These are phyloP conservation scores for Melanotaenia parkinsoni DNA, from an alignment of 2,797 vertebrate genomes.

Conservation along the genomic window DNA sequence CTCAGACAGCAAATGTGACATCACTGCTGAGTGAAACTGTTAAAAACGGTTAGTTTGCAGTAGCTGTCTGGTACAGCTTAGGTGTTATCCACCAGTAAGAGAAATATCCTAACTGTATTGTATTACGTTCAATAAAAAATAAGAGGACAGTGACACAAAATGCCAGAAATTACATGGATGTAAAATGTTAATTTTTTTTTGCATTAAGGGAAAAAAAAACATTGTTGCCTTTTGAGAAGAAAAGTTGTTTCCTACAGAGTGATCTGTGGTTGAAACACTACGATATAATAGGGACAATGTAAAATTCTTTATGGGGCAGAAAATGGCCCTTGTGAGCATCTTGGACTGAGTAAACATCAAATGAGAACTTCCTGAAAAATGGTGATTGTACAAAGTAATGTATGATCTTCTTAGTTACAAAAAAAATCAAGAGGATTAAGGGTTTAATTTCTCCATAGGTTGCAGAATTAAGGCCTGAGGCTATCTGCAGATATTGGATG, in stretches of 20 bases:
- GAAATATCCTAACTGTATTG: conserved; percentile 5
- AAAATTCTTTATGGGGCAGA: conserved; percentile 12
- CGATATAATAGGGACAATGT: conserved; percentile 14
- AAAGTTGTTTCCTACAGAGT: conserved; percentile 35
- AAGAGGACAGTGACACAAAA: conserved; percentile 30
- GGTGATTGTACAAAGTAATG: conserved; percentile 5
- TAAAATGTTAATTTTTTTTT: conserved; percentile 22
- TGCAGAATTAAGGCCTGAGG: background rate
- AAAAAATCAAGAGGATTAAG: background rate
- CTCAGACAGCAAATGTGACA: conserved; percentile 25
- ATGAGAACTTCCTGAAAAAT: background rate
- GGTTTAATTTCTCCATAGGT: conserved; percentile 16
- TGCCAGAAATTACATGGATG: conserved; percentile 21
- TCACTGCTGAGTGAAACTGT: conserved; percentile 22
- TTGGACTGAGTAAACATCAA: conserved; percentile 13
- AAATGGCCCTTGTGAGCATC: conserved; percentile 14
- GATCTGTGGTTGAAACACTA: conserved; percentile 25
- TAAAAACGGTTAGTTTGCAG: conserved; percentile 35
- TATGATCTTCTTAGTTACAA: background rate
- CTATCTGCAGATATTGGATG: conserved; percentile 27
- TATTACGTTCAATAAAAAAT: conserved; percentile 50
- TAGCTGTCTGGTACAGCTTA: conserved; percentile 83
- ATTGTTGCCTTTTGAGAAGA: conserved; percentile 73
- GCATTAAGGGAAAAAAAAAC: conserved; percentile 44
- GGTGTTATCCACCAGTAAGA: conserved; percentile 2